Base-by-base conservation (phyloP, 2,797 vertebrate species). In the Onychomys arenicola region DNA sequence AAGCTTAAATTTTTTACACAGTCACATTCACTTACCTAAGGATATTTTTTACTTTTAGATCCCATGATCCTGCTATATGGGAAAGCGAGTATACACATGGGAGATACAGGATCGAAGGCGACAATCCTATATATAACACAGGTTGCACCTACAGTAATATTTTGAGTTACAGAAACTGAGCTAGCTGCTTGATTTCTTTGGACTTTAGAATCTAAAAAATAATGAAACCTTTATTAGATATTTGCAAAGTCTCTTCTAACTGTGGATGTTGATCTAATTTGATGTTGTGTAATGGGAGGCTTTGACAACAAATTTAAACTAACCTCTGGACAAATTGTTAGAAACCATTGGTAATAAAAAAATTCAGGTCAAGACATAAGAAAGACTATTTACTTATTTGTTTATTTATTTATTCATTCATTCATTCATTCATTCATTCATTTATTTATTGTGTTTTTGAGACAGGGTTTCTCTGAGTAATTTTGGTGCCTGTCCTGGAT, bases 281-380 rank as follows among this genome's bases (percentile, higher is more conserved):
- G 67, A 86, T 32, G 83, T 96, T 29, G 73, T 76, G 9, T 82
- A 76, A 77, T 12, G 7, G 10, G 49, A 83, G 17, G 3, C 29
- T 59, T 91, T 89, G 83, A 86, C 29, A 90, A 84, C 16, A 92
- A 52, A 89, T 91, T 94, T 87, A 95, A 86, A 80, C 21, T 71
- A 25, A 21, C 37, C 85, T 75, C 59, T 89, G 40, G 19, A 89
- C 82, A 78, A 82, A 91, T 57, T 92, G 37, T 55, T 86, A 75
- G 85, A 90, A 90, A 92, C 27, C 40, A 84, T 11, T 16, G 59
- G 21, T 63, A 32, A n/a, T 13, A 52, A 71, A 90, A 65, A 65
- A 21, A 25, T 65, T 96, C 94, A 61, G 67, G 63, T 67, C 49
- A 59, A 94, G 93, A 63, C 25, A 2, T 49, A 37, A 77, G 52